Evolutionary conservation across 2,113 vertebrate genomes (phyloP), one percentile per base, ranked within the genome.

Genomic region (Chloroceryle aenea): DNA sequence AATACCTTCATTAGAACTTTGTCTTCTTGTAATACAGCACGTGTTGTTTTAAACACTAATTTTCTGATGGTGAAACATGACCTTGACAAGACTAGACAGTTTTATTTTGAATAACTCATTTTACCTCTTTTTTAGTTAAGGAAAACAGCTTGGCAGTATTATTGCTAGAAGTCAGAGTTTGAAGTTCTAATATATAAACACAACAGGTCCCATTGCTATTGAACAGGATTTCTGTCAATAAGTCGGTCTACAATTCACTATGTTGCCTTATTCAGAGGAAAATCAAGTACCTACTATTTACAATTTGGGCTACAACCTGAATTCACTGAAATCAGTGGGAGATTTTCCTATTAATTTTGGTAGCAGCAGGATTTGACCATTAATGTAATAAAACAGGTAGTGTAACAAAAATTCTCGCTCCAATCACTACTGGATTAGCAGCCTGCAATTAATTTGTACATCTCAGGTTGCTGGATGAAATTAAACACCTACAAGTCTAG

Each of bases 311-410:
- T 85, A 90, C 77, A 93, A 93, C 78, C 27, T 91, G 84, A 89
- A 87, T 95, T 95, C 90, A 88, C 69, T 71, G 77, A 91, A 96
- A 89, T 91, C 83, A 81, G 94, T 92, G 72, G 92, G 93, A 94
- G 87, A 91, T 95, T 93, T 97, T 95, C 83, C 86, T 93, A 96
- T 97, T 96, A 94, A 91, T 94, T 93, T 97, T 79, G 53, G 23
- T 73, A 95, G 76, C 88, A 93, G 76, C 53, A 3, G 93, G 95
- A 95, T 95, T 93, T 79, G 68, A 63, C 64, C 79, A 93, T 95
- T 90, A 80, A 88, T 80, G 64, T 77, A 90, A 93, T 75, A 94
- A 90, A 90, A 90, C 36, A 88, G 20, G 55, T 74, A 69, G 22
- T 27, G 19, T n/a, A 61, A 62, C 84, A 87, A 86, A 80, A 76